phyloP scores from a whole-genome alignment of 1,140 invertebrate species.

The Orchesella cincta region DNA sequence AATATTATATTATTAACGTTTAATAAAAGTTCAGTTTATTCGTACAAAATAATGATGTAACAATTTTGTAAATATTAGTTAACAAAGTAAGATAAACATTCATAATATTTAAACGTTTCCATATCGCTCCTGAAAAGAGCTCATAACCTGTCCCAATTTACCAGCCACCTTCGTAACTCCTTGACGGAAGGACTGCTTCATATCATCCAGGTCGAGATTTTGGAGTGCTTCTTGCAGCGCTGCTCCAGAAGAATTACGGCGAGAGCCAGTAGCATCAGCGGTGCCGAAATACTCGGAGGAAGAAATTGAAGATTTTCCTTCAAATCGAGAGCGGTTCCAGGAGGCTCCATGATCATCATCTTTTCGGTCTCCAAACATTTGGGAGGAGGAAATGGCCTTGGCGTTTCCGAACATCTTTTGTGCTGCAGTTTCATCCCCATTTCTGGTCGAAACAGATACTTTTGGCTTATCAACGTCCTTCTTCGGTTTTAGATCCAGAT shows the following conservation, averaged over 20 bases:
- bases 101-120: slow-evolving; percentile 43
- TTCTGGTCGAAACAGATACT: no score
- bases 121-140: slow-evolving; percentile 74
- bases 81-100: no score
- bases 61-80: no score
- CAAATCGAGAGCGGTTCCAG: slow-evolving; percentile 73
- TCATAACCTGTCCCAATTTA: slow-evolving; percentile 89
- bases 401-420: slow-evolving; percentile 94
- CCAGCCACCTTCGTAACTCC: slow-evolving; percentile 96
- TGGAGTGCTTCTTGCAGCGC: slow-evolving; percentile 50
- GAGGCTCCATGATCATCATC: slow-evolving; percentile 71
- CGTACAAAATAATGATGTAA: no score
- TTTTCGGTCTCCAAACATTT: slow-evolving; percentile 80
- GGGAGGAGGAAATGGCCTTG: slow-evolving; percentile 96
- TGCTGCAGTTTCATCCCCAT: slow-evolving; percentile 67
- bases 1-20: no score
- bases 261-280: slow-evolving; percentile 53
- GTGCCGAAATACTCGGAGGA: slow-evolving; percentile 92
- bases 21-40: no score
- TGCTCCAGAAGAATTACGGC: slow-evolving; percentile 32
- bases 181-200: slow-evolving; percentile 92
- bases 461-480: no score
- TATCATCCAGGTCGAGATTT: slow-evolving; percentile 85
- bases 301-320: slow-evolving; percentile 89
- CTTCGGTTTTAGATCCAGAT: no score